Conservation (phyloP, 92 coral and sea anemone species). For the Galaxea fascicularis region DNA sequence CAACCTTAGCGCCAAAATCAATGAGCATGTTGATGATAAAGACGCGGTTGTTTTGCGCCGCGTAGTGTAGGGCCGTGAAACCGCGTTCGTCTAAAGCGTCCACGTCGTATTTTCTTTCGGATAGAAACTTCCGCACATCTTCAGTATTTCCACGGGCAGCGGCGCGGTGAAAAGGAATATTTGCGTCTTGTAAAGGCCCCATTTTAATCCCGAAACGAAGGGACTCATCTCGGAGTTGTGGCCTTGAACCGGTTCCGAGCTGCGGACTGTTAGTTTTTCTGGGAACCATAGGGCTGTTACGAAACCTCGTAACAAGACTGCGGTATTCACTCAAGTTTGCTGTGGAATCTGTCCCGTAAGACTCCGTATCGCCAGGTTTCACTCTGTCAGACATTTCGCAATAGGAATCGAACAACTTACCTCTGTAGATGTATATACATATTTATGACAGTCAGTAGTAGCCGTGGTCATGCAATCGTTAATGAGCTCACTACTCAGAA, state of each 20-base stretch:
- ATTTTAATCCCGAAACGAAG: slow-evolving; percentile 41
- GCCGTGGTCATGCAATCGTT: background rate
- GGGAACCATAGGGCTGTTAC: slow-evolving; percentile 25
- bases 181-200: slow-evolving; percentile 34
- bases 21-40: slow-evolving; percentile 46
- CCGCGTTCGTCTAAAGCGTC: slow-evolving; percentile 47
- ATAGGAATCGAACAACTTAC: background rate
- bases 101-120: slow-evolving; percentile 31
- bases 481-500: background rate
- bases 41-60: slow-evolving; percentile 38
- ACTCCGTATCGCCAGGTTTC: slow-evolving; percentile 12
- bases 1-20: slow-evolving; percentile 43
- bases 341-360: slow-evolving; percentile 22
- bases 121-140: slow-evolving; percentile 43
- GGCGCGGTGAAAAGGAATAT: slow-evolving; percentile 42
- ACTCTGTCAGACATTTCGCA: background rate
- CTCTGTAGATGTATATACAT: too few relatives aligned
- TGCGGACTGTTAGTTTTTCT: slow-evolving; percentile 29
- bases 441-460: background rate
- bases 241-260: slow-evolving; percentile 17
- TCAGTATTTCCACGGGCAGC: slow-evolving; percentile 38
- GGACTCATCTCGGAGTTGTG: slow-evolving; percentile 36
- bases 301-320: slow-evolving; percentile 18
- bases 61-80: slow-evolving; percentile 50
- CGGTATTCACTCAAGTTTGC: slow-evolving; percentile 21